phyloP scores from a whole-genome alignment of 2,113 vertebrate genomes.

The Cryptotis parvus region DNA sequence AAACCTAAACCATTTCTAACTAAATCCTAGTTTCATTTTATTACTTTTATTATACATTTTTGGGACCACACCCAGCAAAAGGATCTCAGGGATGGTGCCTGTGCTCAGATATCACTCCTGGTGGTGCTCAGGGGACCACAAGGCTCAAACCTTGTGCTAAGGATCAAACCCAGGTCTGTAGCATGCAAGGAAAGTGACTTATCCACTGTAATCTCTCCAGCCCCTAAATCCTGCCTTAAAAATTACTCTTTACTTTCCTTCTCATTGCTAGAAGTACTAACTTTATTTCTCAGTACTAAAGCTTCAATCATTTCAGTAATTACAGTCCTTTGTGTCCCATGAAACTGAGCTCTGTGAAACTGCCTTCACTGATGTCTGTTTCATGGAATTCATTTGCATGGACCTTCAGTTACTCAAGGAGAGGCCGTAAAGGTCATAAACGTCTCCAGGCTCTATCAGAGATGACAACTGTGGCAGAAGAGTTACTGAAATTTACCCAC shows the following conservation, averaged over 20 bases:
- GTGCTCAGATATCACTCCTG: too few species aligned
- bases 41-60: too few species aligned
- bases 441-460: background rate
- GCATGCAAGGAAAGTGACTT: too few species aligned
- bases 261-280: background rate
- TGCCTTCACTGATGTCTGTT: background rate
- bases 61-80: too few species aligned
- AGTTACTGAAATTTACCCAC: background rate
- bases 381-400: background rate
- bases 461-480: background rate
- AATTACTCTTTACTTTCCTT: background rate
- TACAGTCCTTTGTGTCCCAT: background rate
- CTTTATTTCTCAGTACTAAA: slow-evolving; percentile 5
- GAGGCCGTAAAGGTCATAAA: background rate
- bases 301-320: background rate
- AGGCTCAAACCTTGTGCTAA: too few species aligned
- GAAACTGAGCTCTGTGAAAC: background rate
- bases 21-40: background rate
- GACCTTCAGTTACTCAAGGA: background rate
- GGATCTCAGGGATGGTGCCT: too few species aligned
- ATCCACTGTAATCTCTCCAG: too few species aligned
- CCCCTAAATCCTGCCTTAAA: too few species aligned
- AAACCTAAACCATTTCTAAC: background rate
- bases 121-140: too few species aligned
- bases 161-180: too few species aligned